Conservation (phyloP, 2,888 invertebrate species). For the Eupithecia insigniata region DNA sequence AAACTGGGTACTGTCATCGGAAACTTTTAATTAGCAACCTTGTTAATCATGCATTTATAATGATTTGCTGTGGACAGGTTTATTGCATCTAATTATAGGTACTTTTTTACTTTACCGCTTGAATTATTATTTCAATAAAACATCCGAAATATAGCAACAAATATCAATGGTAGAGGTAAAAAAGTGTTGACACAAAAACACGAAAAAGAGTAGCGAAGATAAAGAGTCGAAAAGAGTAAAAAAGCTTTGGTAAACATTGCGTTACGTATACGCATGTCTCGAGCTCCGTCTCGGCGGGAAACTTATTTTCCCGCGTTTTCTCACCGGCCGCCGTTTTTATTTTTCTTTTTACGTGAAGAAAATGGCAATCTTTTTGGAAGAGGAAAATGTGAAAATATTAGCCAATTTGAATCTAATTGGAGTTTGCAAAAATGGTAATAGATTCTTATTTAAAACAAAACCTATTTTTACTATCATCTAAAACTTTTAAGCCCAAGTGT, state of each 20-base stretch:
- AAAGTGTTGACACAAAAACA: conserved; percentile 42
- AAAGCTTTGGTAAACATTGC: conserved; percentile 69
- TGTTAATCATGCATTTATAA: conserved; percentile 25
- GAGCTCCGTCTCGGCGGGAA: conserved; percentile 77
- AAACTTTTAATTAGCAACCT: conserved; percentile 30
- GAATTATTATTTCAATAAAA: neutral
- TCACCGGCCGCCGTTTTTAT: conserved; percentile 62
- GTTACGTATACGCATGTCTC: conserved; percentile 76
- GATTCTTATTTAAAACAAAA: conserved; percentile 37
- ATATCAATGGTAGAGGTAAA: conserved; percentile 16
- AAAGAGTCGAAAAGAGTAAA: conserved; percentile 53
- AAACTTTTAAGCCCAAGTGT: neutral
- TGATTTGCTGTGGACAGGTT: conserved; percentile 27
- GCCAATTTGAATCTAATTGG: conserved; percentile 72
- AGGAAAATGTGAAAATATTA: conserved; percentile 33
- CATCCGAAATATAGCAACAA: conserved; percentile 41
- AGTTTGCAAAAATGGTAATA: conserved; percentile 41
- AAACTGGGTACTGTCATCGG: conserved; percentile 18
- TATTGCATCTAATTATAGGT: conserved; percentile 3
- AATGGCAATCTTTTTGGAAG: neutral
- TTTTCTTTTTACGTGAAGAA: conserved; percentile 37
- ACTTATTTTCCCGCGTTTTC: conserved; percentile 81
- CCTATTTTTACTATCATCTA: neutral
- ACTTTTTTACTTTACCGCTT: conserved; percentile 6
- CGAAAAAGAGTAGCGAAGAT: conserved; percentile 46